These are phyloP conservation scores for Helogale parvula DNA, from an alignment of 2,113 vertebrate genomes.

Conservation along the genomic window DNA sequence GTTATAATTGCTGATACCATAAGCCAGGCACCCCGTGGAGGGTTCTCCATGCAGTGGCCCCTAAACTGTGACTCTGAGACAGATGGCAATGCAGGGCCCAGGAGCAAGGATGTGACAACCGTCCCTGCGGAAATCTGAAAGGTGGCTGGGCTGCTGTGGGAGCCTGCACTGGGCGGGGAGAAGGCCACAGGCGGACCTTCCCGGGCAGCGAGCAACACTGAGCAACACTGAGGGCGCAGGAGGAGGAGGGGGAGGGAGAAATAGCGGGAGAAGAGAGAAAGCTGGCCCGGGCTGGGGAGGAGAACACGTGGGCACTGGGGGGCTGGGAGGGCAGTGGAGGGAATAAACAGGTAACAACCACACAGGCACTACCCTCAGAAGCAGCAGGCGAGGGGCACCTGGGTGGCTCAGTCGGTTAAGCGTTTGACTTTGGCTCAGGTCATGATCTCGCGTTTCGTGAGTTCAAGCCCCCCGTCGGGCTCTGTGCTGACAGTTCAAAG, in stretches of 20 bases:
- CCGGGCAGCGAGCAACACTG: neutral
- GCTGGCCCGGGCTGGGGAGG: rapidly evolving
- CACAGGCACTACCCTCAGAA: neutral
- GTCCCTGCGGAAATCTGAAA: neutral
- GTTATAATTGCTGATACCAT: rapidly evolving
- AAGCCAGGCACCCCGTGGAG: neutral
- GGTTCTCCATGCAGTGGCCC: neutral
- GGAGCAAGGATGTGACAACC: neutral
- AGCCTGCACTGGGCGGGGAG: neutral
- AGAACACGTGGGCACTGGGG: neutral
- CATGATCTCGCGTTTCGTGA: too few relatives aligned
- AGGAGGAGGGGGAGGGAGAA: neutral
- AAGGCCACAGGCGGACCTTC: neutral
- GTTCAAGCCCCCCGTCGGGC: too few relatives aligned
- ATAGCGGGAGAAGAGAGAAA: rapidly evolving
- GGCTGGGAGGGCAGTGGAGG: neutral
- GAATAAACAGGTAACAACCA: neutral
- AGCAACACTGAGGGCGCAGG: neutral
- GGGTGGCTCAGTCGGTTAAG: too few relatives aligned
- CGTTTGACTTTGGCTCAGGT: too few relatives aligned
- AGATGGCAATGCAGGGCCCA: neutral
- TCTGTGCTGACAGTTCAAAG: too few relatives aligned
- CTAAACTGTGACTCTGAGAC: neutral
- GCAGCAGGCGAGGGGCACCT: too few relatives aligned
- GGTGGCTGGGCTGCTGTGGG: neutral